phyloP scores from a whole-genome alignment of 1,140 invertebrate genomes.

The Coelopa frigida region DNA sequence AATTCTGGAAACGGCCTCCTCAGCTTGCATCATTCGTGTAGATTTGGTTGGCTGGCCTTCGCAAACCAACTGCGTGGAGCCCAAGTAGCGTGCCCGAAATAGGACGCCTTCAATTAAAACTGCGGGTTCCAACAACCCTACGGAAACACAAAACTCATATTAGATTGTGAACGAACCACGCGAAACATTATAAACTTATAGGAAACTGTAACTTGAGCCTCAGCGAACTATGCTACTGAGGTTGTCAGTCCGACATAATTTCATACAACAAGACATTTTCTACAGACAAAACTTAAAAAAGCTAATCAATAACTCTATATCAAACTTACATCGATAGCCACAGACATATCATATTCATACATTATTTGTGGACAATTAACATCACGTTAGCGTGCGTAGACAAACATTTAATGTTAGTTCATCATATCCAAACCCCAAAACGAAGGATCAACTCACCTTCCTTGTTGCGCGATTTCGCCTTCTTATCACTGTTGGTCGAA shows the following conservation, averaged over 20 bases:
- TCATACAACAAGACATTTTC: conserved; percentile 3
- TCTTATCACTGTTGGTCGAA: conserved; percentile 36
- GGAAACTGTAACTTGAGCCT: neutral
- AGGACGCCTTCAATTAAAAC: conserved; percentile 96
- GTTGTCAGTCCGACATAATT: neutral
- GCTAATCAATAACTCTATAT: conserved; percentile 1
- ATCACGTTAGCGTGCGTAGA: conserved; percentile 12
- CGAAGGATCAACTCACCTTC: conserved; percentile 29
- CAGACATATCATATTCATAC: conserved; percentile 5
- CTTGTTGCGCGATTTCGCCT: conserved; percentile 40
- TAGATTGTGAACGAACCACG: neutral
- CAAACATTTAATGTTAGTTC: neutral
- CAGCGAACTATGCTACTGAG: neutral
- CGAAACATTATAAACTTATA: neutral
- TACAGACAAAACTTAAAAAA: too few species aligned
- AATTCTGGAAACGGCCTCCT: conserved; percentile 96
- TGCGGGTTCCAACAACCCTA: conserved; percentile 74
- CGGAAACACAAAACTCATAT: conserved; percentile 4
- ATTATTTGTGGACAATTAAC: conserved; percentile 1
- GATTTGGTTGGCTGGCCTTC: conserved; percentile 97
- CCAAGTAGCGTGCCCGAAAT: conserved; percentile 94
- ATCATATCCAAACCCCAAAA: neutral
- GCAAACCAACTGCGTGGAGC: conserved; percentile 94
- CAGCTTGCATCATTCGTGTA: conserved; percentile 97
- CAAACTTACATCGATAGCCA: conserved; percentile 3